These are phyloP conservation scores for Heteromormyrus szaboi DNA, from an alignment of 2,797 vertebrate species.

Conservation along the genomic window DNA sequence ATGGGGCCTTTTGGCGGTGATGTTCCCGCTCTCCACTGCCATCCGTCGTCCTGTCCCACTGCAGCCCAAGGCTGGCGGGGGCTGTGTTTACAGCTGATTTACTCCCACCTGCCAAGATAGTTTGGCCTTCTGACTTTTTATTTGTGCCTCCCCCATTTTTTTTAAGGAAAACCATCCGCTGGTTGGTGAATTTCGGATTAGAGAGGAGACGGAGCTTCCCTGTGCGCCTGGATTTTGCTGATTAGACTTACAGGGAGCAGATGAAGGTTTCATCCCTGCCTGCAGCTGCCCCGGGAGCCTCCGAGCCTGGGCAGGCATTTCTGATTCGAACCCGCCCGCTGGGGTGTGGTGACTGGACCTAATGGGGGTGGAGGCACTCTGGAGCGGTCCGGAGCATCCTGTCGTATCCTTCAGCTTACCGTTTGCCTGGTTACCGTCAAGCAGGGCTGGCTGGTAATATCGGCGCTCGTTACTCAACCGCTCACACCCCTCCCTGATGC, in stretches of 20 bases:
- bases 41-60: conserved; percentile 30
- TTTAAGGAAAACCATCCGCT: neutral
- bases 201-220: neutral
- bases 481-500: neutral
- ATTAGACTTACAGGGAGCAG: neutral
- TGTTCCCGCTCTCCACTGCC: conserved; percentile 30
- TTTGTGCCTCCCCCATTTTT: neutral
- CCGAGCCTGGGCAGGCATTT: neutral
- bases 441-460: neutral
- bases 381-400: neutral
- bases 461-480: neutral
- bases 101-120: conserved; percentile 30
- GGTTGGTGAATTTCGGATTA: neutral
- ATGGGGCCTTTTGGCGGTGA: conserved; percentile 39
- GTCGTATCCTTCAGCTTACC: neutral
- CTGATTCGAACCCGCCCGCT: neutral
- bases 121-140: conserved; percentile 21
- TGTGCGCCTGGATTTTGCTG: neutral
- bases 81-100: conserved; percentile 34
- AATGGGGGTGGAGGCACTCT: neutral
- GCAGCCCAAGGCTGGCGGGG: conserved; percentile 33
- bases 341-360: neutral
- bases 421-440: neutral
- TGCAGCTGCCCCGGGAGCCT: neutral
- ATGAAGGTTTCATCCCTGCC: conserved; percentile 1